These are phyloP conservation scores for Suncus etruscus DNA, from an alignment of 2,113 vertebrate genomes.

Conservation along the genomic window DNA sequence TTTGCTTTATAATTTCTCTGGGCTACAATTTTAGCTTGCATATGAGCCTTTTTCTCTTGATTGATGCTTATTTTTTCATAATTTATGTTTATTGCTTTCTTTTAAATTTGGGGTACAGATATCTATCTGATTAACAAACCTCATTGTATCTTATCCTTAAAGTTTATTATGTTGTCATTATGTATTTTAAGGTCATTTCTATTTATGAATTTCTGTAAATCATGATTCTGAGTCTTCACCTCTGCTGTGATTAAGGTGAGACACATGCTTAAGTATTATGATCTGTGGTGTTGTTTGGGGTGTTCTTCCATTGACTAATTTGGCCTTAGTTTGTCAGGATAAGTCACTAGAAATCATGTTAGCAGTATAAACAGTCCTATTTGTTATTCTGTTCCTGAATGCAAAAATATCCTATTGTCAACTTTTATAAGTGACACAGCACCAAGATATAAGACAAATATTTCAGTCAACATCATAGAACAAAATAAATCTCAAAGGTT, in stretches of 20 bases:
- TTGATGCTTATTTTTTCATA: slow-evolving; percentile 5
- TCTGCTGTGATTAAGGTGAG: neutral
- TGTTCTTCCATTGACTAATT: neutral
- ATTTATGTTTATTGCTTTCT: slow-evolving; percentile 26
- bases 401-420: neutral
- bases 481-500: slow-evolving; percentile 40
- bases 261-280: neutral
- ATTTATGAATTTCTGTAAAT: slow-evolving; percentile 29
- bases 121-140: neutral
- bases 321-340: slow-evolving; percentile 20
- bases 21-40: neutral
- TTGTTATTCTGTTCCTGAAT: slow-evolving; percentile 20
- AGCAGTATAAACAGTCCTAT: slow-evolving; percentile 13
- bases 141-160: neutral
- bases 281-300: slow-evolving; percentile 41
- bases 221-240: neutral
- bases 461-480: slow-evolving; percentile 6
- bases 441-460: neutral
- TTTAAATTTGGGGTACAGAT: slow-evolving; percentile 18
- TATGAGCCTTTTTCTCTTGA: neutral
- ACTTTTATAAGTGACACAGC: slow-evolving; percentile 19
- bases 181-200: slow-evolving; percentile 39
- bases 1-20: slow-evolving; percentile 50
- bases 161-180: neutral
- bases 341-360: slow-evolving; percentile 37